Evolutionary conservation across 2,113 vertebrate species (phyloP), one percentile per base, ranked within the genome.

Genomic region (Phalacrocorax aristotelis): DNA sequence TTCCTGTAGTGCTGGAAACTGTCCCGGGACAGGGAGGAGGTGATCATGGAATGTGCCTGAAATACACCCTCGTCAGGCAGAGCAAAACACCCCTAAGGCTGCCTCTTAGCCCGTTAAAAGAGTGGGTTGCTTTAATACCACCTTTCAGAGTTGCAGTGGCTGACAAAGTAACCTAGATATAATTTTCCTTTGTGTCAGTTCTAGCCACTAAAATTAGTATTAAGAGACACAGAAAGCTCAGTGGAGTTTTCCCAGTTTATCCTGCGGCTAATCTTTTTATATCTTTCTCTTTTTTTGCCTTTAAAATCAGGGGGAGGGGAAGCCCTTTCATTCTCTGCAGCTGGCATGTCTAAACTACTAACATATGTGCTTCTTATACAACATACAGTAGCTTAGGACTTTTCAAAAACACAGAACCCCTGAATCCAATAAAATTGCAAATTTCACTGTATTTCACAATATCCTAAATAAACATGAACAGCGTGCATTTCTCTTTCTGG

Each of bases 361-460:
- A 97, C 98, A 92, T 91, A 92, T 95, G 97, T 90, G 96, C 97
- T 96, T 66, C 97, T 96, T 93, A 84, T 87, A 75, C 97, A 94
- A 96, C 97, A 89, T 97, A 94, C 95, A 96, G 97, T 98, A 94
- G 98, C 98, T 98, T 96, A 98, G 98, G 98, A 98, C 98, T 98
- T 98, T 98, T 98, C 97, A 97, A 98, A 98, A 98, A 98, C 98
- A 97, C 94, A 83, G 92, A 97, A 97, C 98, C 97, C 96, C 94
- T n/a, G 98, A 99, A 99, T 99, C 98, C 98, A 99, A 99, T 99
- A 99, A 99, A 99, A 99, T 99, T 99, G 99, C 99, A 99, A 99
- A 99, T 99, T 99, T 99, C 97, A 97, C 98, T 98, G 98, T 99
- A 99, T 99, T 99, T 99, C 98, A 99, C 98, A 99, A 99, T 99